Conservation (phyloP, 2,797 vertebrate genomes). For the Carduelis carduelis region DNA sequence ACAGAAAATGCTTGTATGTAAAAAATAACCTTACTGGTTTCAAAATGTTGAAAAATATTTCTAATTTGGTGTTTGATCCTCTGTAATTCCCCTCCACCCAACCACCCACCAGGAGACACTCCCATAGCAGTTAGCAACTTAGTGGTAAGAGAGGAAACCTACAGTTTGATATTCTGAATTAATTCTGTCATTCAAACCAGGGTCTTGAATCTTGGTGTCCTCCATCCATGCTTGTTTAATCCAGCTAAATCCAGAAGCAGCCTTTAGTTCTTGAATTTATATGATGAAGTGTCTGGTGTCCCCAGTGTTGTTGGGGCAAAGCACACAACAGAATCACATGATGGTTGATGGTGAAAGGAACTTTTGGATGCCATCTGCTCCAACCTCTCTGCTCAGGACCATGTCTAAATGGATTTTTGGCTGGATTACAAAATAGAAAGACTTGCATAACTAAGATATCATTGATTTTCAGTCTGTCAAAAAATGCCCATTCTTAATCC, state of each 20-base stretch:
- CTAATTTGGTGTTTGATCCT: neutral
- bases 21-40: neutral
- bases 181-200: neutral
- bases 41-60: neutral
- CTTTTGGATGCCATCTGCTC: neutral
- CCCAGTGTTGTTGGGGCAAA: fast-evolving
- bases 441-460: neutral
- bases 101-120: fast-evolving
- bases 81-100: neutral
- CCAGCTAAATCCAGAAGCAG: neutral
- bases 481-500: neutral
- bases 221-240: neutral
- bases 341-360: neutral
- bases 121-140: neutral
- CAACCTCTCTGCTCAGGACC: neutral
- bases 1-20: neutral
- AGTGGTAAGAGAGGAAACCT: neutral
- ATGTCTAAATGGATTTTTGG: neutral
- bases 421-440: neutral
- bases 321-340: neutral
- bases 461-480: neutral
- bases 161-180: neutral
- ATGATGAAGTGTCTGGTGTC: fast-evolving
- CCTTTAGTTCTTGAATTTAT: neutral
- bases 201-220: neutral